Evolutionary conservation across 2,888 invertebrate species (phyloP).

Genomic region (Agriopis marginaria): DNA sequence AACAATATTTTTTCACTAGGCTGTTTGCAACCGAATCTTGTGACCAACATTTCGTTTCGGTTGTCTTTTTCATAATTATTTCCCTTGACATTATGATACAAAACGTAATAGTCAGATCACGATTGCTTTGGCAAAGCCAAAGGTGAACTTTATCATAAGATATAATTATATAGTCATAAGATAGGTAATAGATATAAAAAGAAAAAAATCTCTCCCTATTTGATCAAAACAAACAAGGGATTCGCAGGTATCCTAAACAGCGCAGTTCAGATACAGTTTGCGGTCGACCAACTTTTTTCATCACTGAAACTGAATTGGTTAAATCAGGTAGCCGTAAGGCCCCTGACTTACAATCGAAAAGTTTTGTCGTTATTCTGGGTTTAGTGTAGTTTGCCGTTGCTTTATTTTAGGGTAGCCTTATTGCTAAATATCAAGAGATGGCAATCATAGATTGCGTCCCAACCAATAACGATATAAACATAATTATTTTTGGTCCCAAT

Average conservation of each 20-base stretch:
- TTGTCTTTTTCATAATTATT: slow-evolving; percentile 4
- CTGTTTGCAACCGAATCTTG: neutral
- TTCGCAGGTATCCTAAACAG: too few species aligned
- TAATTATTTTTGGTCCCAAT: too few species aligned
- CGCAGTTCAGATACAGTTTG: too few species aligned
- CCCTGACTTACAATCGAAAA: neutral
- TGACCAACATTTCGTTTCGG: neutral
- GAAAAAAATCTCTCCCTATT: neutral
- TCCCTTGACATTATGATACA: slow-evolving; percentile 7
- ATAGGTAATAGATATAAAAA: neutral
- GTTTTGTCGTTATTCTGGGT: neutral
- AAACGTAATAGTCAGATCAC: slow-evolving; percentile 3
- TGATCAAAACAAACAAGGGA: neutral
- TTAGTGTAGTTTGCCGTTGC: neutral
- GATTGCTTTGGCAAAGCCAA: neutral
- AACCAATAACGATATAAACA: too few species aligned
- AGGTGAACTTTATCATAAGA: neutral
- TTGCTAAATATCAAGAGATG: too few species aligned
- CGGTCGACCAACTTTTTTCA: too few species aligned
- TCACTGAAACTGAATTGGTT: too few species aligned
- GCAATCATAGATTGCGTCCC: too few species aligned
- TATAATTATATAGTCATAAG: too few species aligned
- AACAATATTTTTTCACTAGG: neutral
- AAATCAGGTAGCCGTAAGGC: too few species aligned
- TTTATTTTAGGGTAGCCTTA: neutral